Percentiles rank a stretch among this genome's conserved stretches.
These are phyloP conservation scores for Penelope pileata DNA, from an alignment of 2,113 vertebrate genomes.

Conservation along the genomic window DNA sequence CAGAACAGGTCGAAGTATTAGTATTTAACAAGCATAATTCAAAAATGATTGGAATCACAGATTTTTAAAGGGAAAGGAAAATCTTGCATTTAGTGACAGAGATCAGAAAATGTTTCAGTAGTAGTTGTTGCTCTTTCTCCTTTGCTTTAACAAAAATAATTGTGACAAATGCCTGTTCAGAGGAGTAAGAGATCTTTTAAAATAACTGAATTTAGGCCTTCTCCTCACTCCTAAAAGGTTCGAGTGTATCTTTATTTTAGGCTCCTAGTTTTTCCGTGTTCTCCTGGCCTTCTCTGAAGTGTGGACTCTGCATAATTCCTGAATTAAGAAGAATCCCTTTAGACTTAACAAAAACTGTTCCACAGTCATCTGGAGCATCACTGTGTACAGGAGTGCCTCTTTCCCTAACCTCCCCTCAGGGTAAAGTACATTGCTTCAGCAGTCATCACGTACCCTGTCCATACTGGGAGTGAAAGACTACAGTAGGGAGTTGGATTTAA, in stretches of 20 bases:
- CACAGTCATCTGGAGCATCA: constrained; percentile 21
- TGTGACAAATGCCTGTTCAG: neutral
- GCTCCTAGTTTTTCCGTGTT: constrained; percentile 14
- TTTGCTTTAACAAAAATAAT: neutral
- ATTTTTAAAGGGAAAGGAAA: neutral
- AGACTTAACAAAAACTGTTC: constrained; percentile 35
- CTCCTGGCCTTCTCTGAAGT: constrained; percentile 4
- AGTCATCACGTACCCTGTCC: neutral
- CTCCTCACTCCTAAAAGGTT: neutral
- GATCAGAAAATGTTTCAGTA: neutral
- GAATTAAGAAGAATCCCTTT: constrained; percentile 35
- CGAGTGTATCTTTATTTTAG: constrained; percentile 40
- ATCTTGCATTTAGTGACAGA: neutral
- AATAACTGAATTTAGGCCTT: neutral
- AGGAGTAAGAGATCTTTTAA: neutral
- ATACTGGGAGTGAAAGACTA: constrained; percentile 1
- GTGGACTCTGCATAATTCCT: constrained; percentile 20
- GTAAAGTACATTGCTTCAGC: constrained; percentile 24
- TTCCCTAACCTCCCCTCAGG: constrained; percentile 29
- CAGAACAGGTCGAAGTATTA: neutral
- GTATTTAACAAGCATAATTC: neutral
- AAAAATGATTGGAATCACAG: neutral
- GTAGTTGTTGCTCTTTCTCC: neutral
- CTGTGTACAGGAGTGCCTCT: constrained; percentile 19
- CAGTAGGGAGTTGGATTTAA: constrained; percentile 12